Evolutionary conservation across 2,888 invertebrate genomes (phyloP), one percentile per base, ranked within the genome.

Genomic region (Brachycybe producta): DNA sequence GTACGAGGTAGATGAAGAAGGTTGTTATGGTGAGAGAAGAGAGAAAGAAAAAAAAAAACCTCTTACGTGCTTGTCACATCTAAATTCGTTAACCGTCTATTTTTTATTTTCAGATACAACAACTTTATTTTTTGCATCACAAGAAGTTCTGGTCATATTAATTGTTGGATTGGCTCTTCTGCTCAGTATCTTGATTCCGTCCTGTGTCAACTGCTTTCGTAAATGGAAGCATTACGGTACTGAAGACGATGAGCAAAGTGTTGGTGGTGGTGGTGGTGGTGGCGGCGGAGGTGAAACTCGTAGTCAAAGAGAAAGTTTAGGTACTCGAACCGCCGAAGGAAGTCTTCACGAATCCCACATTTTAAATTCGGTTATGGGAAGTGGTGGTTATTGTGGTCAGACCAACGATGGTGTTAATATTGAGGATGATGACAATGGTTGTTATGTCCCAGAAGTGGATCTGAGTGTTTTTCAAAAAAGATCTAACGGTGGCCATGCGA

Each of bases 101-200:
- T 39, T 13, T 11, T 15, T 39, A 5, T 38, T 49, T 49, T 41
- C 30, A 36, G 36, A 17, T 11, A 30, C 15, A 4, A 11, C 21
- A 21, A 17, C n/a, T 21, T 19, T 32, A n/a, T 43, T 44, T 24
- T n/a, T 53, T n/a, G 27, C 45, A 19, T 23, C 26, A 23, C 19
- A 30, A 35, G 19, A 28, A 4, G 51, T 51, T 35, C 19, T 28
- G 27, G 83, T 87, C 61, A 90, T 91, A 56, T 76, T 91, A 64
- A 77, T 87, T 26, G 82, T 91, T 52, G 90, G 90, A 67, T 83
- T 84, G 21, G 70, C 87, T 51, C 86, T 91, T 56, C 75, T 91
- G 48, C 80, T 82, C 36, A 86, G 87, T 26, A 85, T 91, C 82
- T 83, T 84, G 63, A 78, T 84, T 63, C 84, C 87, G 36, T 86